Conservation (phyloP, 2,797 vertebrate genomes). For the Macropus fuliginosus region DNA sequence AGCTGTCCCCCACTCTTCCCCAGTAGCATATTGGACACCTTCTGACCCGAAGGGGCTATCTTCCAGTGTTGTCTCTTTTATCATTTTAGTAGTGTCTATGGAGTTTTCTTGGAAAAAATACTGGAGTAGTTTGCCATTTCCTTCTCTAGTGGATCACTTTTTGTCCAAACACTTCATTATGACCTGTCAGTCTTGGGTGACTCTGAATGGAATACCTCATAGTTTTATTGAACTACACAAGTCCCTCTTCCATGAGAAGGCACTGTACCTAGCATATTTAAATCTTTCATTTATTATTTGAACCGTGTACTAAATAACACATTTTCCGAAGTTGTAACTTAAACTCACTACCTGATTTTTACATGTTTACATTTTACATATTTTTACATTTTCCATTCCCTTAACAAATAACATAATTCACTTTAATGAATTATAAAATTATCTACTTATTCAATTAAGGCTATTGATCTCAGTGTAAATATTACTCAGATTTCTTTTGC, state of each 20-base stretch:
- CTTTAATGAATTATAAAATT: neutral
- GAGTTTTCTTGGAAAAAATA: neutral
- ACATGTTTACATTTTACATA: conserved; percentile 20
- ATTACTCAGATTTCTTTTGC: conserved; percentile 23
- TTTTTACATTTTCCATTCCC: conserved; percentile 1
- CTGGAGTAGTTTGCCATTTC: neutral
- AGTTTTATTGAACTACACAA: neutral
- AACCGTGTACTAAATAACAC: neutral
- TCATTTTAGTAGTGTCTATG: neutral
- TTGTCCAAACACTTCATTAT: neutral
- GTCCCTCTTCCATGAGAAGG: neutral
- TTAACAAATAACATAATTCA: conserved; percentile 16
- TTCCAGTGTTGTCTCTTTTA: neutral
- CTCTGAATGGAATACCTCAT: neutral
- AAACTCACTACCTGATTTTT: conserved; percentile 33
- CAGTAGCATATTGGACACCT: neutral
- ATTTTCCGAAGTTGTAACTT: conserved; percentile 12
- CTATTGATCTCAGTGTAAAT: conserved; percentile 27
- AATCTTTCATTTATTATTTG: neutral
- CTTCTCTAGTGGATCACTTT: neutral
- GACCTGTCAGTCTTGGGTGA: neutral
- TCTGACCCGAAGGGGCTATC: neutral
- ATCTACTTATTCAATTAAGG: neutral
- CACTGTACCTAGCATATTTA: neutral
- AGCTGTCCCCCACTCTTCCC: neutral